These are phyloP conservation scores for Noctua pronuba DNA, from an alignment of 2,888 invertebrate species.

Conservation along the genomic window DNA sequence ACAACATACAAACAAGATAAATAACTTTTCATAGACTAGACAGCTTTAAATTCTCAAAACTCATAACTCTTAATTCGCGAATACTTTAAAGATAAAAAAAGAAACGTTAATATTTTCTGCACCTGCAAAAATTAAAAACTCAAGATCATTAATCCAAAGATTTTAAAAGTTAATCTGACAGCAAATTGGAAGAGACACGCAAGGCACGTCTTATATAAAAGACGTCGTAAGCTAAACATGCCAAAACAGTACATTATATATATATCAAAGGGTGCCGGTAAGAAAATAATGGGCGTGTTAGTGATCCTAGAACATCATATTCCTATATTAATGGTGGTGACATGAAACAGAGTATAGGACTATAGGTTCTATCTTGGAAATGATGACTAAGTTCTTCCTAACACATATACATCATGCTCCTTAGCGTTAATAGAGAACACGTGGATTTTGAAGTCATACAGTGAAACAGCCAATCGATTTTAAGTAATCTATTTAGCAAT, in stretches of 20 bases:
- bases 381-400: slow-evolving; percentile 70
- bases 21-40: slow-evolving; percentile 14
- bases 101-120: slow-evolving; percentile 47
- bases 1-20: slow-evolving; percentile 7
- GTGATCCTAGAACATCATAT: slow-evolving; percentile 69
- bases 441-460: slow-evolving; percentile 55
- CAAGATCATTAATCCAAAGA: slow-evolving; percentile 36
- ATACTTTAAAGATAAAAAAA: slow-evolving; percentile 36
- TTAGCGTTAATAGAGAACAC: slow-evolving; percentile 68
- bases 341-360: slow-evolving; percentile 57
- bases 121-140: slow-evolving; percentile 63
- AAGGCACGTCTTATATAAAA: slow-evolving; percentile 57
- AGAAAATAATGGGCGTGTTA: slow-evolving; percentile 76
- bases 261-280: slow-evolving; percentile 80
- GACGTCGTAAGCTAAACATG: slow-evolving; percentile 78
- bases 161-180: slow-evolving; percentile 25
- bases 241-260: slow-evolving; percentile 72
- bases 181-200: slow-evolving; percentile 56
- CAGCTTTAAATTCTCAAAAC: background rate
- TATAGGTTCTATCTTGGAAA: slow-evolving; percentile 66
- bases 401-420: slow-evolving; percentile 88
- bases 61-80: background rate
- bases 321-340: slow-evolving; percentile 62
- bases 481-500: too few relatives aligned
- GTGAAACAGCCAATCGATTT: slow-evolving; percentile 51